phyloP scores from a whole-genome alignment of 2,888 invertebrate genomes.

The Nasonia oneida region DNA sequence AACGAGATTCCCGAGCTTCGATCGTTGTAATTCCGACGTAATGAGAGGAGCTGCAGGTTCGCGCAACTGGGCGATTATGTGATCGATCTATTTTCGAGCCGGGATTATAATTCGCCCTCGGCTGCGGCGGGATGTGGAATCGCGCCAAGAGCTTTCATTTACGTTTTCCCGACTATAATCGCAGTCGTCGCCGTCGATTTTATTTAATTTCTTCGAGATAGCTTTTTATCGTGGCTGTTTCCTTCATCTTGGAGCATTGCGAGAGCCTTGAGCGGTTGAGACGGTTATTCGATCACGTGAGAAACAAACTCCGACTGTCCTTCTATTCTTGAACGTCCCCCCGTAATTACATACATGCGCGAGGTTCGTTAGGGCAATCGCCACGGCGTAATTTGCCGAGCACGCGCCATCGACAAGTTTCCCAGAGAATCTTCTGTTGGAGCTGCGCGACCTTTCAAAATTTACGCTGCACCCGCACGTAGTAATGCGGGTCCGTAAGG shows the following conservation, averaged over 20 bases:
- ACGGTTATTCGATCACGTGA: not conserved
- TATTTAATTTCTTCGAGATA: not conserved
- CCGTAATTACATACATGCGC: too few relatives aligned
- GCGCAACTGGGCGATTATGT: not conserved
- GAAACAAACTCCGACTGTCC: not conserved
- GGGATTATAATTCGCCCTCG: too few relatives aligned
- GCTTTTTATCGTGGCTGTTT: not conserved
- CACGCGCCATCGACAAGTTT: too few relatives aligned
- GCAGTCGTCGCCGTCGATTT: too few relatives aligned
- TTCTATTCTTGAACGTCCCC: too few relatives aligned
- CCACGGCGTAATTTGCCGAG: too few relatives aligned
- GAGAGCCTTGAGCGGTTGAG: too few relatives aligned
- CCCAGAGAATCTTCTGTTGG: not conserved
- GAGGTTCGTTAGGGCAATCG: not conserved
- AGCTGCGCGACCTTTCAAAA: not conserved
- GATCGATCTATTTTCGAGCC: too few relatives aligned
- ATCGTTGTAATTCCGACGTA: not conserved
- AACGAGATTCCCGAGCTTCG: not conserved
- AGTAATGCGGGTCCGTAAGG: not conserved
- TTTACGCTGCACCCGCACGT: too few relatives aligned
- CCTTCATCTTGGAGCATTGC: not conserved
- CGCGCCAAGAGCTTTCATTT: not conserved
- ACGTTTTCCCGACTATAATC: conserved; percentile 5
- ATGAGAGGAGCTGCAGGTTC: not conserved
- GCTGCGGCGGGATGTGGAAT: too few relatives aligned